These are phyloP conservation scores for Teleogryllus oceanicus DNA, from an alignment of 2,888 invertebrate species.

Conservation along the genomic window DNA sequence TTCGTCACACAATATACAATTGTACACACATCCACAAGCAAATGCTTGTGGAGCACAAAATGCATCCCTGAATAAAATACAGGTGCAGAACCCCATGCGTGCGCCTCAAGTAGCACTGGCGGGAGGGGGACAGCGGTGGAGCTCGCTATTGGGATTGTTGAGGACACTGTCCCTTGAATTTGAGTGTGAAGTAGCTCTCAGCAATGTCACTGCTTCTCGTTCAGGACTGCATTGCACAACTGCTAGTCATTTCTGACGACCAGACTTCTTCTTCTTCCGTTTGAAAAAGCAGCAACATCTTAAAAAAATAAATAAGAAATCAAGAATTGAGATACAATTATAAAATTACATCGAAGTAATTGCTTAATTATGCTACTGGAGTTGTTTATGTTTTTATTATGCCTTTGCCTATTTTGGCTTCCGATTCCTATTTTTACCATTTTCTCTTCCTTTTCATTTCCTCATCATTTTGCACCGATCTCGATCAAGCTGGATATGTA, in stretches of 20 bases:
- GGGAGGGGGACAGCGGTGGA: slow-evolving; percentile 40
- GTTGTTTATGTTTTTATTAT: background rate
- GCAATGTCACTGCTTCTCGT: slow-evolving; percentile 60
- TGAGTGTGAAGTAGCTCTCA: slow-evolving; percentile 62
- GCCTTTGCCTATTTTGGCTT: background rate
- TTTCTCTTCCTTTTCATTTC: too few species aligned
- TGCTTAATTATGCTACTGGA: background rate
- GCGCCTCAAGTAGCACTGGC: slow-evolving; percentile 37
- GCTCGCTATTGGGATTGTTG: slow-evolving; percentile 44
- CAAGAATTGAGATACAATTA: background rate
- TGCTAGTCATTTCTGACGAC: slow-evolving; percentile 85
- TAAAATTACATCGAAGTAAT: background rate
- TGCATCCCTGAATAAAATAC: slow-evolving; percentile 18
- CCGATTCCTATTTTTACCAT: too few species aligned
- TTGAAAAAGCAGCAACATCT: slow-evolving; percentile 99
- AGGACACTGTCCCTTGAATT: slow-evolving; percentile 61
- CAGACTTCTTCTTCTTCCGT: slow-evolving; percentile 97
- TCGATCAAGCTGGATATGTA: too few species aligned
- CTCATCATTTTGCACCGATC: too few species aligned
- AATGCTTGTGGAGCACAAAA: background rate
- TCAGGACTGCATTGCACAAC: slow-evolving; percentile 63
- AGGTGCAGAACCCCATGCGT: background rate
- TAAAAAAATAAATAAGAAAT: slow-evolving; percentile 49
- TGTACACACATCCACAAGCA: slow-evolving; percentile 6
- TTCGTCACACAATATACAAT: slow-evolving; percentile 18